Evolutionary conservation across 2,797 vertebrate species (phyloP).

Genomic region (Eulemur coronatus): DNA sequence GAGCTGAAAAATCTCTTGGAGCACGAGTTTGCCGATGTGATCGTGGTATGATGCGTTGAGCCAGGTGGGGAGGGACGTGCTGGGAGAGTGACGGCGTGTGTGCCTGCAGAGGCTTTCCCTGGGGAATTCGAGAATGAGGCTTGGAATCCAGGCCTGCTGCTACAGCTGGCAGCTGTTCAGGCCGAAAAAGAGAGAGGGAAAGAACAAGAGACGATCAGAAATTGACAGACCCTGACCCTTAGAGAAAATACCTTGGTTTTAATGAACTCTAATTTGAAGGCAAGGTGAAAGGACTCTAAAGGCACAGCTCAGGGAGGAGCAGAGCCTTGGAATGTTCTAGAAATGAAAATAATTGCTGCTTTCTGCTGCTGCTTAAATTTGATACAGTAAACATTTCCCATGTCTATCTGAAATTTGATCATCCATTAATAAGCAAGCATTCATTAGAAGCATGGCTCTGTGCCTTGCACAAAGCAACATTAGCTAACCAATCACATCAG

Average conservation of each 20-base stretch:
- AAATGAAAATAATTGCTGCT: neutral
- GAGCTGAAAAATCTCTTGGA: constrained; percentile 87
- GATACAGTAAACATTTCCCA: neutral
- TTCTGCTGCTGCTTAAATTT: neutral
- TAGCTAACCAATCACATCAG: neutral
- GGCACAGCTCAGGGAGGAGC: neutral
- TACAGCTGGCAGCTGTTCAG: neutral
- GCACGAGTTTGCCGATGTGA: constrained; percentile 69
- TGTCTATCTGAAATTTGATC: neutral
- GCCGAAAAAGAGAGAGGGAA: neutral
- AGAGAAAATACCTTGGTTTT: neutral
- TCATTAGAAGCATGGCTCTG: neutral
- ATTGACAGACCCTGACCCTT: neutral
- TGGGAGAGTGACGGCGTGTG: neutral
- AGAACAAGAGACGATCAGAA: neutral
- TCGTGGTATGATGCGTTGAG: constrained; percentile 74
- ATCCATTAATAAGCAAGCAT: neutral
- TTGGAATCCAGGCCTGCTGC: neutral
- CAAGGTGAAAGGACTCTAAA: neutral
- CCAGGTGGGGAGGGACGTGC: fast-evolving
- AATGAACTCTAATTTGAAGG: neutral
- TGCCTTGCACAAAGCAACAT: neutral
- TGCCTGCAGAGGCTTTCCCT: neutral
- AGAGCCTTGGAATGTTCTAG: neutral
- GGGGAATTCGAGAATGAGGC: neutral